Conservation (phyloP, 2,888 invertebrate genomes). For the Tipula helvola region DNA sequence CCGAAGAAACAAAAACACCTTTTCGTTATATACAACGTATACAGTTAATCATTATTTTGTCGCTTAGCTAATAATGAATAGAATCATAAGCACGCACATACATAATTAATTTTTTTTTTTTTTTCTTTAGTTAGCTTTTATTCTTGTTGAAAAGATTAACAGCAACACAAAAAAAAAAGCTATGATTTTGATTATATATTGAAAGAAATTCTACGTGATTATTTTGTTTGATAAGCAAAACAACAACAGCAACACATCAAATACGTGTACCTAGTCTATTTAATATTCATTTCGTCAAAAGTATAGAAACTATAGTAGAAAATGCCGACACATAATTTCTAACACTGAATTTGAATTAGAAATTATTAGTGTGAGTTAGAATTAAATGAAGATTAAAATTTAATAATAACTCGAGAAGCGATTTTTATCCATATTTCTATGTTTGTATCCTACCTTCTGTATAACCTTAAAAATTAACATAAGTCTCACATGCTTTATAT, state of each 20-base stretch:
- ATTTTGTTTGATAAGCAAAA: background rate
- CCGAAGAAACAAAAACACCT: background rate
- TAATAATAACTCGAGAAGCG: background rate
- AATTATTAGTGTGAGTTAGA: background rate
- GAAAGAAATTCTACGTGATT: background rate
- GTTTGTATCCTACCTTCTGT: background rate
- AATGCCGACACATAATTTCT: background rate
- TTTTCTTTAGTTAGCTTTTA: background rate
- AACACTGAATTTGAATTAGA: background rate
- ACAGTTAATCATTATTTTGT: background rate
- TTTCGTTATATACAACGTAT: background rate
- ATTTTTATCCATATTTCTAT: background rate
- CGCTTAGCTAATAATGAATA: background rate
- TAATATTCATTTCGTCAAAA: background rate
- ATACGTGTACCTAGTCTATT: background rate
- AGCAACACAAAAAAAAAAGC: background rate
- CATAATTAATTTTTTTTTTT: background rate
- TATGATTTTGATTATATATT: conserved; percentile 4
- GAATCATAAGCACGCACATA: background rate
- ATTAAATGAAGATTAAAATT: background rate
- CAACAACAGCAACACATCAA: background rate
- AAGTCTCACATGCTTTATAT: background rate
- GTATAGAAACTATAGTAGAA: background rate
- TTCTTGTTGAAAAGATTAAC: background rate
- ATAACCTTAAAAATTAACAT: background rate